Conservation (phyloP, 2,797 vertebrate genomes). For the Manis crassicaudata region DNA sequence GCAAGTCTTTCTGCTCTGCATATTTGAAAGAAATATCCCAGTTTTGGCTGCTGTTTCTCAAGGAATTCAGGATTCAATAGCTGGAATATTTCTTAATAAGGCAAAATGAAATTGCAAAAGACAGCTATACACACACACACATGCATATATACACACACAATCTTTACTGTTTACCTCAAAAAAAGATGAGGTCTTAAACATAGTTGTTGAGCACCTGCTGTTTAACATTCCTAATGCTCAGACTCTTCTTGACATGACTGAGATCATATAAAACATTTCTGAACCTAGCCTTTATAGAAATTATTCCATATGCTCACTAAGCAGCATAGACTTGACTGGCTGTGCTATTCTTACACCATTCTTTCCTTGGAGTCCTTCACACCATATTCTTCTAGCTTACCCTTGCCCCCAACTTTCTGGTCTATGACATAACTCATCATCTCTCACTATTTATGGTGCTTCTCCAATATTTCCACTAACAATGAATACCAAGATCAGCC, state of each 20-base stretch:
- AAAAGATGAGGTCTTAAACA: neutral
- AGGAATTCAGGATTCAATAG: neutral
- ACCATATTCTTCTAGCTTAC: neutral
- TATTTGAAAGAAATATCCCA: neutral
- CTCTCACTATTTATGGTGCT: neutral
- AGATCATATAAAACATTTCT: neutral
- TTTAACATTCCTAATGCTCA: neutral
- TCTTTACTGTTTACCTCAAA: neutral
- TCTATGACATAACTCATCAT: neutral
- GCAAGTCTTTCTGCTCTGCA: neutral
- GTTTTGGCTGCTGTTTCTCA: neutral
- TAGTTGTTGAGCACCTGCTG: neutral
- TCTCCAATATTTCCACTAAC: neutral
- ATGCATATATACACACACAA: no score
- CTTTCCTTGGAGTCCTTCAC: neutral
- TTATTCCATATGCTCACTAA: neutral
- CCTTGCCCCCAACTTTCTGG: neutral
- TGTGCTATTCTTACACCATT: neutral
- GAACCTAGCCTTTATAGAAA: neutral
- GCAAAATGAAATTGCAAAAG: neutral
- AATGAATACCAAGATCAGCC: neutral
- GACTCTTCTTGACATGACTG: neutral
- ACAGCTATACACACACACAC: neutral
- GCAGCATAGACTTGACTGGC: neutral
- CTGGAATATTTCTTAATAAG: neutral